Evolutionary conservation across 1,140 invertebrate species (phyloP), one percentile per base, ranked within the genome.

Genomic region (Drosophila kurseongensis): DNA sequence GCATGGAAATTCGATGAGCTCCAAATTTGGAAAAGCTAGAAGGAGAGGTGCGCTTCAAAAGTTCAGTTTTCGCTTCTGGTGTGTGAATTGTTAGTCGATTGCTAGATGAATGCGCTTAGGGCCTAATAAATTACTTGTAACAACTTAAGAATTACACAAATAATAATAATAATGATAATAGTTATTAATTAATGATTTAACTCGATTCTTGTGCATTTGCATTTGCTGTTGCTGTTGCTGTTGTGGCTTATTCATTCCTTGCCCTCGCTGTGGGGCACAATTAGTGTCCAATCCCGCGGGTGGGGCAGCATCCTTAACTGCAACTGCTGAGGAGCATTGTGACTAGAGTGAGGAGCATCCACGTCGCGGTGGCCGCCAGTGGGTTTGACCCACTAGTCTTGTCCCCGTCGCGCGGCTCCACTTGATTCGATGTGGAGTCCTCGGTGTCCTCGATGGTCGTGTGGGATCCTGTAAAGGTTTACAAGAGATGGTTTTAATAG

Each of bases 71-170:
- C 54, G 41, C 44, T 72, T 63, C 50, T 51, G 44, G 35, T 62
- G 74, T 45, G 40, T 58, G 40, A 36, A 38, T 55, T 52, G 62
- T 62, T 78, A 80, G 63, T 71, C 75, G 69, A 78, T 71, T 83
- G 80, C 71, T 62, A 52, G 60, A 51, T 71, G 62, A 35, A 41
- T 73, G 65, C 58, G 75, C 83, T 83, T 88, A 86, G 38, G 52
- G 52, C 38, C 83, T 86, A 86, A 75, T 83, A 82, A 83, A 83
- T 86, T 86, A 86, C 85, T 88, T 56, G 45, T 86, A 86, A 86
- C 82, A 86, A 86, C 82, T 86, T 88, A 88, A 82, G 60, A 78
- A 86, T 88, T 86, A 86, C 54, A 63, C 83, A 86, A 86, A 88
- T 85, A 85, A 85, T 83, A 77, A 76, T 78, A 52, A 77, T 78